Evolutionary conservation across 2,888 invertebrate species (phyloP).

Genomic region (Scelioninae gen. 1): DNA sequence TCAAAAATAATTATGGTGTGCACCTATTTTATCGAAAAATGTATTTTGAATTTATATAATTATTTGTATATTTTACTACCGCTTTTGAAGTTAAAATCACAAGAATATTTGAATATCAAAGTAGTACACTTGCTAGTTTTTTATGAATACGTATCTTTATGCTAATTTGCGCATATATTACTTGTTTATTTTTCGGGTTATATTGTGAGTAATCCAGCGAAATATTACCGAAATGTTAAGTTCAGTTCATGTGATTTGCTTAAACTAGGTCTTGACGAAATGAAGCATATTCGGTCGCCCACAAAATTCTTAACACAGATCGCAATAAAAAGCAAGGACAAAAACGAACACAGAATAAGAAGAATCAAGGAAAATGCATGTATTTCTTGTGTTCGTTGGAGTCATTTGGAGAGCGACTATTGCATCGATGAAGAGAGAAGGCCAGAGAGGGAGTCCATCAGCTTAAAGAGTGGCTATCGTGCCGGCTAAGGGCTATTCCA

Average conservation of each 20-base stretch:
- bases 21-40: too few relatives aligned
- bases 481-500: conserved; percentile 84
- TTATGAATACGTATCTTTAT: conserved; percentile 2
- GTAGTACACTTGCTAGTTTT: conserved; percentile 1
- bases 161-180: conserved; percentile 9
- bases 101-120: background rate
- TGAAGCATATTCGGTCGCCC: conserved; percentile 7
- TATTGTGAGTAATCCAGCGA: conserved; percentile 11
- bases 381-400: conserved; percentile 47
- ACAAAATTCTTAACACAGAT: conserved; percentile 17
- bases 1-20: too few relatives aligned
- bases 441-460: conserved; percentile 80
- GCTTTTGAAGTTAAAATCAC: background rate
- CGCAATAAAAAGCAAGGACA: conserved; percentile 19
- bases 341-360: conserved; percentile 46
- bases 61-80: too few relatives aligned
- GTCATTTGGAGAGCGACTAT: conserved; percentile 56
- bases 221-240: too few relatives aligned
- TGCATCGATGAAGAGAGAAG: conserved; percentile 61
- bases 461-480: conserved; percentile 83
- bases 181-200: background rate
- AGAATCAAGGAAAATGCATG: conserved; percentile 64
- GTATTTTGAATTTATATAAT: too few relatives aligned
- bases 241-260: conserved; percentile 2
- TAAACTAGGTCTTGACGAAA: conserved; percentile 4